These are phyloP conservation scores for Cremastinae sp. DNA, from an alignment of 2,888 invertebrate species.

Conservation along the genomic window DNA sequence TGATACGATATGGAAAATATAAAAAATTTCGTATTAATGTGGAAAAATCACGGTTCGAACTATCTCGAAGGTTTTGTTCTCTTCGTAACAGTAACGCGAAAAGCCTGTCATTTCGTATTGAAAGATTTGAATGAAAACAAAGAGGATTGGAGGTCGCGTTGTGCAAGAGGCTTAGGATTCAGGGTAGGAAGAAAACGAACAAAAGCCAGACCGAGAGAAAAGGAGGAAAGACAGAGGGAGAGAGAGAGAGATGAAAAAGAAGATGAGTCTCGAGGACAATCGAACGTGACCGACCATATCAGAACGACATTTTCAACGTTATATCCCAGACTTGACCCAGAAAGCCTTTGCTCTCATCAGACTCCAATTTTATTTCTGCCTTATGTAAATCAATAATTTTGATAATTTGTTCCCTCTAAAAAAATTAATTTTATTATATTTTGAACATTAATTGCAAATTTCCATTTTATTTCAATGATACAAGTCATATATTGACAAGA, in stretches of 20 bases:
- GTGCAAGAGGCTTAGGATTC: background rate
- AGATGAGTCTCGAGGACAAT: slow-evolving; percentile 38
- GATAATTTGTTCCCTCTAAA: background rate
- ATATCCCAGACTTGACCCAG: slow-evolving; percentile 39
- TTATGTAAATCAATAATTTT: slow-evolving; percentile 10
- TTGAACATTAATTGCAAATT: too few relatives aligned
- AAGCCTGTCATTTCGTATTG: slow-evolving; percentile 21
- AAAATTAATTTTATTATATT: background rate
- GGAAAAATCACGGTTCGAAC: background rate
- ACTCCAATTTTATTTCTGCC: slow-evolving; percentile 20
- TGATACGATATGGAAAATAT: too few relatives aligned
- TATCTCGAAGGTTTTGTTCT: background rate
- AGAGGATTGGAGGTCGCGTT: slow-evolving; percentile 23
- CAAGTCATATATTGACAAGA: too few relatives aligned
- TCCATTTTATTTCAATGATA: too few relatives aligned
- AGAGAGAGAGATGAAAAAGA: slow-evolving; percentile 21
- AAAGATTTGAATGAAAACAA: slow-evolving; percentile 29
- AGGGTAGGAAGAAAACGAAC: slow-evolving; percentile 12
- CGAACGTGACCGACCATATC: slow-evolving; percentile 53
- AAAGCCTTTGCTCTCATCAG: background rate
- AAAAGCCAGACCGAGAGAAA: background rate
- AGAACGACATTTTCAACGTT: slow-evolving; percentile 23
- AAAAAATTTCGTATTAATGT: background rate
- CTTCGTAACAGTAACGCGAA: slow-evolving; percentile 5
- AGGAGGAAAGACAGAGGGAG: slow-evolving; percentile 3